Evolutionary conservation across 2,888 invertebrate species (phyloP).

Genomic region (Ecdyonurus torrentis): DNA sequence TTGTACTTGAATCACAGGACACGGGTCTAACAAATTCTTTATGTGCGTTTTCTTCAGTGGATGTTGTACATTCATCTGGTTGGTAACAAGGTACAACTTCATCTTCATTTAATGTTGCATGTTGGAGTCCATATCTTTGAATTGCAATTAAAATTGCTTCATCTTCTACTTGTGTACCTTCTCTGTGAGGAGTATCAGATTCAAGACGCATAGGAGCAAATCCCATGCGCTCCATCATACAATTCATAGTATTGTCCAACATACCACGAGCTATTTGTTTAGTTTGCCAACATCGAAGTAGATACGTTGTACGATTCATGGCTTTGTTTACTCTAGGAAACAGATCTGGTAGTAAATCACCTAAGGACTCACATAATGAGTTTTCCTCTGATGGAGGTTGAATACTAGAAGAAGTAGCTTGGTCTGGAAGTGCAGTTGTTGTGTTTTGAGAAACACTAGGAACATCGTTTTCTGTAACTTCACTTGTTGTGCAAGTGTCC

Average conservation of each 20-base stretch:
- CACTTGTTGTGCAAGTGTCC: neutral
- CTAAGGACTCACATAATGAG: neutral
- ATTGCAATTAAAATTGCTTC: conserved; percentile 60
- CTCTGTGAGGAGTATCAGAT: conserved; percentile 18
- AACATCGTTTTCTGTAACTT: neutral
- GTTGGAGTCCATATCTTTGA: conserved; percentile 47
- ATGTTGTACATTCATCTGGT: neutral
- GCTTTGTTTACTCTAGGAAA: neutral
- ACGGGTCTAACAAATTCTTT: neutral
- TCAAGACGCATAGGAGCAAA: conserved; percentile 28
- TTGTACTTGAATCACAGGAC: neutral
- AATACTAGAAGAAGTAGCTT: neutral
- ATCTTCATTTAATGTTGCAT: conserved; percentile 15
- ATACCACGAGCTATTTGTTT: conserved; percentile 47
- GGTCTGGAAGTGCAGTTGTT: neutral
- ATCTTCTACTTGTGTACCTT: conserved; percentile 43
- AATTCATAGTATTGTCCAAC: conserved; percentile 52
- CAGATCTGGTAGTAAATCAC: neutral
- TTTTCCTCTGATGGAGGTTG: neutral
- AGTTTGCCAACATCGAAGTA: conserved; percentile 41
- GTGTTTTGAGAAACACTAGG: neutral
- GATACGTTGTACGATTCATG: conserved; percentile 7
- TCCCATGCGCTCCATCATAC: conserved; percentile 43
- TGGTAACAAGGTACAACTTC: neutral
- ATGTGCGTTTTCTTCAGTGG: neutral